Conservation (phyloP, 1,140 invertebrate species). For the Calephelis nemesis region DNA sequence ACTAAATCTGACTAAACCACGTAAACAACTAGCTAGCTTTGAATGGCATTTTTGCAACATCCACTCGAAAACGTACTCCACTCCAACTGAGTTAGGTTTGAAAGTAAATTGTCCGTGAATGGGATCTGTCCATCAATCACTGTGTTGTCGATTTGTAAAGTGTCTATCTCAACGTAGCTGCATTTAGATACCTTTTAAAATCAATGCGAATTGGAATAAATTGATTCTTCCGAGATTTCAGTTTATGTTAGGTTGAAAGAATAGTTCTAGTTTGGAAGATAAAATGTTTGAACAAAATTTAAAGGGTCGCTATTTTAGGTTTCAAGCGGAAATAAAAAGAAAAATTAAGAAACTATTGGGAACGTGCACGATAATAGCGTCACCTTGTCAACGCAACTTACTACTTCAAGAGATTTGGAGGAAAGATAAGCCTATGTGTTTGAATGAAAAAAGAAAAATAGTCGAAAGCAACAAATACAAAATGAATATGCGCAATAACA, state of each 20-base stretch:
- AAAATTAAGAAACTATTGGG: no score
- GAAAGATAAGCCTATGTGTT: no score
- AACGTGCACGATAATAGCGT: no score
- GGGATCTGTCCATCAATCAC: conserved; percentile 12
- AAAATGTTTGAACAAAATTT: no score
- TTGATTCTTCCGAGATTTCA: conserved; percentile 9
- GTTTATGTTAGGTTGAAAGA: not conserved
- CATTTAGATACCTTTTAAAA: conserved; percentile 16
- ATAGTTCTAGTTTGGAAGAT: no score
- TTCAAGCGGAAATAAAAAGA: no score
- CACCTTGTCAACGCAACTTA: no score
- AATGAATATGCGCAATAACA: no score
- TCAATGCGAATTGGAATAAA: conserved; percentile 4
- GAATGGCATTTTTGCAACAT: conserved; percentile 11
- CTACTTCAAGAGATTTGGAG: no score
- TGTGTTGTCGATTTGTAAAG: conserved; percentile 13
- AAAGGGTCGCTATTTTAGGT: no score
- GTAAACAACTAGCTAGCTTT: conserved; percentile 10
- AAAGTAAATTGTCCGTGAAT: conserved; percentile 8
- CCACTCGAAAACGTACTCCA: conserved; percentile 2
- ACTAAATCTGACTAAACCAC: conserved; percentile 27
- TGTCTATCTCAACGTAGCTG: conserved; percentile 14
- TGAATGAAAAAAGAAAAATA: no score
- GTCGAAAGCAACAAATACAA: no score
- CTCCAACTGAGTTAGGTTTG: conserved; percentile 1